These are phyloP conservation scores for cat (Felis catus) DNA, from an alignment of 2,113 vertebrate species.

Conservation along the genomic window DNA sequence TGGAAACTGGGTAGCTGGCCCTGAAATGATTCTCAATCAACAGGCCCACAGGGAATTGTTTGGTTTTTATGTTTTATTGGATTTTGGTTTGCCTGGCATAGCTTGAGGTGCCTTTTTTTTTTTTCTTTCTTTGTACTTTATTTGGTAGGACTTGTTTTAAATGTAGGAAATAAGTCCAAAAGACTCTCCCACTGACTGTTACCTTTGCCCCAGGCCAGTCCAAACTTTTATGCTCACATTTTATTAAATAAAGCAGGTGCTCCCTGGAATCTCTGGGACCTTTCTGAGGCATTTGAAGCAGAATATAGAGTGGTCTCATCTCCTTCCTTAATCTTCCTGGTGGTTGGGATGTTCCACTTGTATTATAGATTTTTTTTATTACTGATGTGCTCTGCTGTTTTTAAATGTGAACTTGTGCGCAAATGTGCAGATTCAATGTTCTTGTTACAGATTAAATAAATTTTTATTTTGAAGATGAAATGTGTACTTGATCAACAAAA, in stretches of 20 bases:
- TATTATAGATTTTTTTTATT: conserved; percentile 84
- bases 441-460: conserved; percentile 90
- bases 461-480: conserved; percentile 89
- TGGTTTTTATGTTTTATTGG: conserved; percentile 55
- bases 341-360: conserved; percentile 83
- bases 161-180: conserved; percentile 48
- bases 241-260: conserved; percentile 79
- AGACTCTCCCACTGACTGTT: conserved; percentile 74
- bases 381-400: conserved; percentile 87
- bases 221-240: conserved; percentile 71
- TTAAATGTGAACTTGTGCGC: conserved; percentile 90
- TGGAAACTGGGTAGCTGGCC: conserved; percentile 42
- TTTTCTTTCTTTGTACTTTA: conserved; percentile 27
- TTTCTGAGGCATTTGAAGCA: conserved; percentile 80
- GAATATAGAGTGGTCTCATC: conserved; percentile 75
- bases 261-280: conserved; percentile 80
- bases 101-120: conserved; percentile 79
- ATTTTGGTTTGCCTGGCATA: conserved; percentile 77
- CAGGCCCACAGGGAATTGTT: conserved; percentile 55
- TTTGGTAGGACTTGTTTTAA: conserved; percentile 70
- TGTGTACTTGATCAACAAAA: not conserved
- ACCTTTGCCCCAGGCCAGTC: conserved; percentile 68
- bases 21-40: conserved; percentile 21
- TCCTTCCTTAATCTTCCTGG: conserved; percentile 78
- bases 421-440: conserved; percentile 87